Evolutionary conservation across 1,140 invertebrate species (phyloP).

Genomic region (Caenorhabditis tropicalis): DNA sequence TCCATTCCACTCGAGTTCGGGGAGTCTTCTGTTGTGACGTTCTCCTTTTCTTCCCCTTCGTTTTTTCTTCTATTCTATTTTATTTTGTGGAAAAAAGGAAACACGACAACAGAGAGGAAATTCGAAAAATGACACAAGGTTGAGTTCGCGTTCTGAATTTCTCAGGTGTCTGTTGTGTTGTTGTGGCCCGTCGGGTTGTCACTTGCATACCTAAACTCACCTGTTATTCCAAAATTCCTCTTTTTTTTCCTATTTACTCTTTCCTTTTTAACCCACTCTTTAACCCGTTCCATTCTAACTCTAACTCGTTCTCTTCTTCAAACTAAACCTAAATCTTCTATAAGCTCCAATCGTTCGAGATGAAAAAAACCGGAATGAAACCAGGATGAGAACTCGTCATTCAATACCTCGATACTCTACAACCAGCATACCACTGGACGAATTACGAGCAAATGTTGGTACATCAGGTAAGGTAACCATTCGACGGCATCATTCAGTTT

Average conservation of each 20-base stretch:
- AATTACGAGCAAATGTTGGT: not conserved
- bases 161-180: constrained; percentile 24
- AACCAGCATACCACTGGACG: constrained; percentile 21
- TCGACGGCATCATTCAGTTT: not conserved
- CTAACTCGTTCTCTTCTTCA: not conserved
- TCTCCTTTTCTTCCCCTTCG: not conserved
- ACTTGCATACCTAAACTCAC: not conserved
- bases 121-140: constrained; percentile 2
- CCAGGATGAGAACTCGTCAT: constrained; percentile 35
- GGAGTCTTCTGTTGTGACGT: not conserved
- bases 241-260: not conserved
- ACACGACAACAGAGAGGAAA: constrained; percentile 11
- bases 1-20: constrained; percentile 28
- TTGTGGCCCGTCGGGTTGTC: not conserved
- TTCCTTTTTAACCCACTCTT: not conserved
- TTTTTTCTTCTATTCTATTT: constrained; percentile 3
- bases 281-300: no score
- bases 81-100: not conserved
- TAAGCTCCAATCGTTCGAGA: not conserved
- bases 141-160: constrained; percentile 20
- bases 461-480: not conserved
- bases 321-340: not conserved
- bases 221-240: not conserved
- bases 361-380: not conserved
- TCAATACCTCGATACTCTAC: constrained; percentile 10